Conservation (phyloP, 1,140 invertebrate genomes). For the Aleiodes sp. region DNA sequence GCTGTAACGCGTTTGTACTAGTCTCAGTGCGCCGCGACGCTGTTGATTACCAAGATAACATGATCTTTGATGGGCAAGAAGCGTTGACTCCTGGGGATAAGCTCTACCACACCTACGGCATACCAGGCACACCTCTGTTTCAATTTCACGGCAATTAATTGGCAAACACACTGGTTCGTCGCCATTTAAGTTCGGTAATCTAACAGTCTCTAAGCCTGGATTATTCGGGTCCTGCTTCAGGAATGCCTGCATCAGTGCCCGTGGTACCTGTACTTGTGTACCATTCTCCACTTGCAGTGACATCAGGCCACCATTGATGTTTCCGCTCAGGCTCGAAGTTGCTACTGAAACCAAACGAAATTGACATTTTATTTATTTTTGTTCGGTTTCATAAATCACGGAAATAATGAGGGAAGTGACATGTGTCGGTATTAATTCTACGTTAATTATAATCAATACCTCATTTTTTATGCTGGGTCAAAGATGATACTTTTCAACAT, state of each 20-base stretch:
- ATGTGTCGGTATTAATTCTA: no score
- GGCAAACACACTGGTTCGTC: conserved; percentile 62
- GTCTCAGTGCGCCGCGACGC: conserved; percentile 71
- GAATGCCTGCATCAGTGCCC: conserved; percentile 72
- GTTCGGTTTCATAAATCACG: no score
- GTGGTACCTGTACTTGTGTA: conserved; percentile 72
- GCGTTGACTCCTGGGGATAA: conserved; percentile 77
- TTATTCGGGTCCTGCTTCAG: conserved; percentile 73
- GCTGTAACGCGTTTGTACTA: conserved; percentile 76
- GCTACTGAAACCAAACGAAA: conserved; percentile 58
- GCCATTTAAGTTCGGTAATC: conserved; percentile 60
- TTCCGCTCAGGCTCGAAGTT: conserved; percentile 51
- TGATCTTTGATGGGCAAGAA: conserved; percentile 77
- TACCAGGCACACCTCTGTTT: conserved; percentile 83
- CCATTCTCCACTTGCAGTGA: conserved; percentile 61
- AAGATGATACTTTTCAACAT: no score
- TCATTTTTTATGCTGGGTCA: no score
- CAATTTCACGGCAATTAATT: conserved; percentile 69
- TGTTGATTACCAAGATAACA: conserved; percentile 75
- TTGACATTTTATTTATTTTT: conserved; percentile 25
- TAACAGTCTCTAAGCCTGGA: conserved; percentile 73
- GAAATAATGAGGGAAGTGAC: no score
- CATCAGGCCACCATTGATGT: conserved; percentile 54
- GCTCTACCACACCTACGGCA: conserved; percentile 88
- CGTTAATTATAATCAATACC: no score